Evolutionary conservation across 2,888 invertebrate genomes (phyloP), one percentile per base, ranked within the genome.

Genomic region (Chouioia cunea): DNA sequence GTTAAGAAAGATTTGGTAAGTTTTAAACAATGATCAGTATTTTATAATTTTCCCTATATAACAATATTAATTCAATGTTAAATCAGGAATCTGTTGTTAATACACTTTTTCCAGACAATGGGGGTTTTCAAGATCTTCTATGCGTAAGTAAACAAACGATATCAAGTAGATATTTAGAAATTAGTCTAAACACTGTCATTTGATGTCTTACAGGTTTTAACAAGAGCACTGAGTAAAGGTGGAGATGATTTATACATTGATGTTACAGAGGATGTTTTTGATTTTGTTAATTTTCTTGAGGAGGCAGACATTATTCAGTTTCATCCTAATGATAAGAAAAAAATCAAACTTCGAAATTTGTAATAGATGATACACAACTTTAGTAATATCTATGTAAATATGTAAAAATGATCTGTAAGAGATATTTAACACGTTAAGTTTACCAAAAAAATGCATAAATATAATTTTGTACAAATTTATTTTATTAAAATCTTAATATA

Each of bases 231-330:
- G 54, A 47, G 54, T 8, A 79, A 75, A 73, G 83, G 81, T 1
- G 84, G 85, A n/a, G 81, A 85, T 65, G 79, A 84, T 12, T 47
- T 80, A 23, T 85, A 83, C 52, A 67, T 84, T 3, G 62, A 79
- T 23, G 65, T 83, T 8, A 62, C 12, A 4, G 69, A 76, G 2
- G 71, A 80, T 10, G 23, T 47, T 27, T 22, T 75, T 2, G 48
- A 70, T 2, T 80, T 75, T 22, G 74, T 77, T 2, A 76, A 77
- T 46, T 82, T 79, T 75, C 75, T 85, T 50, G 23, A 80, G 12
- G 81, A 81, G 70, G 77, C 79, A 2, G 81, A 80, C 44, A 77
- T 85, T 65, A 74, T 74, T 54, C 63, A 65, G 16, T 79, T 78
- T 66, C 83, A 85, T 66, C 79, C 79, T 36, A 77, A 83, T 59